Conservation (phyloP, 1,140 invertebrate genomes). For the Chrysopa pallens region DNA sequence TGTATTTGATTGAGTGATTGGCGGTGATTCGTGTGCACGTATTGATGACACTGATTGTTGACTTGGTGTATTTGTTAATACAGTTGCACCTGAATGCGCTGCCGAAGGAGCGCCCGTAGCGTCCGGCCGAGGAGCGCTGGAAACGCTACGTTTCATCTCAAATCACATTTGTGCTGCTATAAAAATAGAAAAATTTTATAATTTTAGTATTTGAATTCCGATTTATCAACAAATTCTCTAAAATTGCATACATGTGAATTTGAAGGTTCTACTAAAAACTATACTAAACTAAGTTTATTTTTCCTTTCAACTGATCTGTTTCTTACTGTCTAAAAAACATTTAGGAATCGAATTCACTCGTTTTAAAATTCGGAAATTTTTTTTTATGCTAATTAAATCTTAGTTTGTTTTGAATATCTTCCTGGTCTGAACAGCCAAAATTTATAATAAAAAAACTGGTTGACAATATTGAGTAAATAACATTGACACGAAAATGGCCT, state of each 20-base stretch:
- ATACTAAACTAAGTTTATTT: background rate
- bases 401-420: too few relatives aligned
- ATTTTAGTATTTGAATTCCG: background rate
- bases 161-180: conserved; percentile 36
- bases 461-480: too few relatives aligned
- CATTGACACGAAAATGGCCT: too few relatives aligned
- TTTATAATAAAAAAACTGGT: too few relatives aligned
- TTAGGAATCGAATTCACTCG: too few relatives aligned
- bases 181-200: background rate
- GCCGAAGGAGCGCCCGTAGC: background rate
- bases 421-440: too few relatives aligned
- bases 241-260: background rate
- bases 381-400: too few relatives aligned
- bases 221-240: background rate
- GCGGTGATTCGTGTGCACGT: background rate
- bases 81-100: background rate
- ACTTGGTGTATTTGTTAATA: background rate
- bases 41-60: background rate
- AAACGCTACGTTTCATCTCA: conserved; percentile 35
- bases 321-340: too few relatives aligned
- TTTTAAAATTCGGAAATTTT: too few relatives aligned
- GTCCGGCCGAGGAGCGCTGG: background rate
- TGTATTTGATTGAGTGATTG: background rate
- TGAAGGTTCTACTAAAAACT: background rate
- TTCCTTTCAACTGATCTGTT: too few relatives aligned